Percentiles rank a stretch among this genome's conserved stretches.
phyloP scores from a whole-genome alignment of 2,113 vertebrate species.

The Phaethornis superciliosus region DNA sequence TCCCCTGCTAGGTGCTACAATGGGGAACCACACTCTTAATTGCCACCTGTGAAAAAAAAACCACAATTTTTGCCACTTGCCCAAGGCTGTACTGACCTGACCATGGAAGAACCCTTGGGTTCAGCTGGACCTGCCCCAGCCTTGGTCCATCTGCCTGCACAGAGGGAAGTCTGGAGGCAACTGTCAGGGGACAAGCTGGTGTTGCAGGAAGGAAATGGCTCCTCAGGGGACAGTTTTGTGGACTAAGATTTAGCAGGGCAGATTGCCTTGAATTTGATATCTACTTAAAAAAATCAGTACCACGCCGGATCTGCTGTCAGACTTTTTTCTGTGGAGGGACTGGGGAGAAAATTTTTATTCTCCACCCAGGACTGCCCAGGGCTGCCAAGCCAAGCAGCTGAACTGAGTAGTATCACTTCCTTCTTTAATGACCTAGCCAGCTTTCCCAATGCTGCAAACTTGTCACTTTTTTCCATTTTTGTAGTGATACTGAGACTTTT shows the following conservation, averaged over 20 bases:
- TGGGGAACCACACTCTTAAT: neutral
- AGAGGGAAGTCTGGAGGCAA: neutral
- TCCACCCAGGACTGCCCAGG: accelerated
- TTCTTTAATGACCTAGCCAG: accelerated
- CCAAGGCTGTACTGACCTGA: neutral
- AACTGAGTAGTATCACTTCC: neutral
- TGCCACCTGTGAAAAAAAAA: neutral
- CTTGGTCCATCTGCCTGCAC: neutral
- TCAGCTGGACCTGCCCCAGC: accelerated
- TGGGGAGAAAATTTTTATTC: neutral
- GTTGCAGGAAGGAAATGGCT: neutral
- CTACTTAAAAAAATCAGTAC: neutral
- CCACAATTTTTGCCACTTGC: neutral
- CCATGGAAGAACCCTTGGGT: neutral
- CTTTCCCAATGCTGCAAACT: neutral
- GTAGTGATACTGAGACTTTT: neutral
- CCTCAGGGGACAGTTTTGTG: neutral
- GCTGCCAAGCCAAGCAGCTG: neutral
- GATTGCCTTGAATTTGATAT: neutral
- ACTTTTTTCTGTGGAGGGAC: neutral
- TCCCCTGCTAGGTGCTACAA: neutral
- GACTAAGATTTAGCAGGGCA: accelerated
- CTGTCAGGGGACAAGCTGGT: accelerated
- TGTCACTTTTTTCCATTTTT: neutral
- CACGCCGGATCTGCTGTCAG: neutral